phyloP scores from a whole-genome alignment of 2,888 invertebrate species.

The Ellobium chinense region DNA sequence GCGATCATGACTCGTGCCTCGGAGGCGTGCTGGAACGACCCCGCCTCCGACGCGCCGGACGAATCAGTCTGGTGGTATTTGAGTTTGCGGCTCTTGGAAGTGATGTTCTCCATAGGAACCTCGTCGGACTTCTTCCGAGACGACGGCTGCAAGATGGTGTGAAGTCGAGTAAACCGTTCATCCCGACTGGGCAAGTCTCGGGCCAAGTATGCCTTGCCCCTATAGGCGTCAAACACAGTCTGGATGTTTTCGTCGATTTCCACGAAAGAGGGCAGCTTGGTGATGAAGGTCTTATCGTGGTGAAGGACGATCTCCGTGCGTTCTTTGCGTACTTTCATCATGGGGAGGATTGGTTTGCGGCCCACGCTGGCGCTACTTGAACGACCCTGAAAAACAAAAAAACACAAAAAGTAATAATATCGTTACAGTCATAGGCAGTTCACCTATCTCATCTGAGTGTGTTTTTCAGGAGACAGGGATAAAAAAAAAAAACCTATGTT shows the following conservation, averaged over 20 bases:
- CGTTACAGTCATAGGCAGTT: no score
- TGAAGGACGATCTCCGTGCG: conserved; percentile 69
- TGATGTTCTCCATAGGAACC: conserved; percentile 57
- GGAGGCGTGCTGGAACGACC: neutral
- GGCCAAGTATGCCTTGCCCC: conserved; percentile 60
- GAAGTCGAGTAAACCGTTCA: conserved; percentile 60
- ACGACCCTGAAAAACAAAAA: neutral
- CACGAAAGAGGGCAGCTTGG: conserved; percentile 67
- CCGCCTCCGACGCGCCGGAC: neutral
- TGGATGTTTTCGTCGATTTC: conserved; percentile 64
- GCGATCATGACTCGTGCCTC: conserved; percentile 44
- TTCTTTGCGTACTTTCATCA: conserved; percentile 66
- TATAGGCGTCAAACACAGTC: conserved; percentile 63
- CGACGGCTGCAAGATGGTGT: conserved; percentile 51
- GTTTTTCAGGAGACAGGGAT: no score
- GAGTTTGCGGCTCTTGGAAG: conserved; percentile 57
- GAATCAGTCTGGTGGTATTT: conserved; percentile 53
- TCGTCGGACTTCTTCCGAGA: neutral
- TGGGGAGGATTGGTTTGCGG: conserved; percentile 57
- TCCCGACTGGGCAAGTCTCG: conserved; percentile 62
- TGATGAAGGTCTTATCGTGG: conserved; percentile 67
- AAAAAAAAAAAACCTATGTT: no score
- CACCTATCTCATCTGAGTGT: no score
- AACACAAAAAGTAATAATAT: no score
- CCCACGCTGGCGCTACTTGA: conserved; percentile 4